phyloP scores from a whole-genome alignment of 1,140 invertebrate genomes.

The Hydropsyche tenuis region DNA sequence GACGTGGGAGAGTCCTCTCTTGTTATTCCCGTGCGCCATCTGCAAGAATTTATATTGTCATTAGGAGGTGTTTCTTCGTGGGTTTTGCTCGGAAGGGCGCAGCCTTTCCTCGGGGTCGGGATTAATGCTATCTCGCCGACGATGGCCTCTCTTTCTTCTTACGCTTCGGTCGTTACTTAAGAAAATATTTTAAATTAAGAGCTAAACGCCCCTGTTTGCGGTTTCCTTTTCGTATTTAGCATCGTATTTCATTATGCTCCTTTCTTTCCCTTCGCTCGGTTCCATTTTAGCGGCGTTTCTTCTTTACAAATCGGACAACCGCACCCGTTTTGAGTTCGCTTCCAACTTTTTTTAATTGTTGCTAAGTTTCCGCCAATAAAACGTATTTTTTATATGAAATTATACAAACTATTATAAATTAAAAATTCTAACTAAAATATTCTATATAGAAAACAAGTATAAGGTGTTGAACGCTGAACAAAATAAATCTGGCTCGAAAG shows the following conservation, averaged over 20 bases:
- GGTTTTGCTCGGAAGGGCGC: neutral
- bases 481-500: no score
- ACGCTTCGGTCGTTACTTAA: conserved; percentile 12
- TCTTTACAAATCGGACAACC: conserved; percentile 12
- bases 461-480: no score
- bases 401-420: no score
- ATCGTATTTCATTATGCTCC: conserved; percentile 42
- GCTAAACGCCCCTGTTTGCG: conserved; percentile 41
- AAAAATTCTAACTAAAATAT: no score
- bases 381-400: no score
- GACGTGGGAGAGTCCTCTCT: no score
- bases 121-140: conserved; percentile 33
- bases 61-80: conserved; percentile 26
- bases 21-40: conserved; percentile 20
- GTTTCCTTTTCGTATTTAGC: conserved; percentile 36
- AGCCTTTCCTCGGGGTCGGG: neutral
- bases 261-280: neutral
- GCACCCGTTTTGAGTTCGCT: no score
- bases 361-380: neutral
- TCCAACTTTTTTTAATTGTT: conserved; percentile 4
- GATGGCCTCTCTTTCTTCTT: no score
- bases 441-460: no score
- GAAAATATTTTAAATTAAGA: conserved; percentile 48
- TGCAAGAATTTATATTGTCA: conserved; percentile 41
- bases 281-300: neutral